These are phyloP conservation scores for Phalacrocorax brasilianus DNA, from an alignment of 2,113 vertebrate genomes.

Conservation along the genomic window DNA sequence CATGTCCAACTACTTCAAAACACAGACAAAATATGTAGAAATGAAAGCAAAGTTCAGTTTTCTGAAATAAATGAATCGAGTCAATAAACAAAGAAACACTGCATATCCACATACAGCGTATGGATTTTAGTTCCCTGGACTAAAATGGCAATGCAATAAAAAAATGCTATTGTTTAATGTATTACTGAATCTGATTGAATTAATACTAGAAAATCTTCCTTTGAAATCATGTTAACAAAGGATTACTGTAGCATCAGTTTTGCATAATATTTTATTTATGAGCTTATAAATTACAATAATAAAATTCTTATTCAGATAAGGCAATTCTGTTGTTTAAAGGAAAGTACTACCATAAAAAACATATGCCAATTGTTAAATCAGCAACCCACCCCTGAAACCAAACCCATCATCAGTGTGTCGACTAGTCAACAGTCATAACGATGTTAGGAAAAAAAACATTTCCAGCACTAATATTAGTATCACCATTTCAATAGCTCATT, in stretches of 20 bases:
- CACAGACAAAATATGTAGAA: neutral
- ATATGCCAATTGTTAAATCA: neutral
- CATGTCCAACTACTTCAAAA: neutral
- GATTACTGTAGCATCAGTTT: neutral
- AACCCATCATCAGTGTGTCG: neutral
- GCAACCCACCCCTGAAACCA: neutral
- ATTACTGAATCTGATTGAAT: neutral
- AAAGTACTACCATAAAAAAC: neutral
- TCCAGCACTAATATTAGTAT: neutral
- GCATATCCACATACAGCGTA: neutral
- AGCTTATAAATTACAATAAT: neutral
- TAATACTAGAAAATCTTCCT: slow-evolving; percentile 23
- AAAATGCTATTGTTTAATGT: neutral
- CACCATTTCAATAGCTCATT: neutral
- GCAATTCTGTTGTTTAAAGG: neutral
- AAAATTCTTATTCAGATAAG: neutral
- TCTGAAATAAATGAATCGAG: neutral
- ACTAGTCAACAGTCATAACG: neutral
- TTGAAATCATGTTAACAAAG: slow-evolving; percentile 22
- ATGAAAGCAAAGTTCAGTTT: neutral
- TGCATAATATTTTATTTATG: slow-evolving; percentile 28
- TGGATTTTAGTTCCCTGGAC: neutral
- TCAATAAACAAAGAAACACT: neutral
- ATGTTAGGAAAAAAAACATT: neutral
- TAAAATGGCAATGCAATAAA: neutral